phyloP scores from a whole-genome alignment of 2,113 vertebrate species.

The Bufo bufo region DNA sequence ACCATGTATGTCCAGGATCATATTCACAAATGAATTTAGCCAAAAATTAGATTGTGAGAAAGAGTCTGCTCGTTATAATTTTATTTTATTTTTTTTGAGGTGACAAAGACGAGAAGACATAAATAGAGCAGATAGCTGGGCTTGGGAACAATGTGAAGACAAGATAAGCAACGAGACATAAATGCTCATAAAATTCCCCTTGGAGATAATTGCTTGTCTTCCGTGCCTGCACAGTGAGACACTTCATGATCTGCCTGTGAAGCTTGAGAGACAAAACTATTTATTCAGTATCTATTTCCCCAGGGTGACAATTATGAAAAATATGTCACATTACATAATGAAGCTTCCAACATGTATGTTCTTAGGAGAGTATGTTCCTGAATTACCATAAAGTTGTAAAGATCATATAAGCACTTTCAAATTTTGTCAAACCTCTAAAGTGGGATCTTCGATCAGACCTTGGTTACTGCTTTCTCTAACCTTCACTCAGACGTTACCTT shows the following conservation, averaged over 20 bases:
- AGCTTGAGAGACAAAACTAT: constrained; percentile 45
- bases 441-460: not conserved
- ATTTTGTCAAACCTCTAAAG: not conserved
- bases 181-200: constrained; percentile 43
- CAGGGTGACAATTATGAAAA: constrained; percentile 41
- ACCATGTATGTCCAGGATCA: not conserved
- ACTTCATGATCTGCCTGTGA: constrained; percentile 50
- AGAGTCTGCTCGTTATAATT: not conserved
- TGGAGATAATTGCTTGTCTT: constrained; percentile 52
- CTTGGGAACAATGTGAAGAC: constrained; percentile 48
- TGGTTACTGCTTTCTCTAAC: not conserved
- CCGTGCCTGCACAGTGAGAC: constrained; percentile 37
- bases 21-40: not conserved
- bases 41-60: constrained; percentile 34
- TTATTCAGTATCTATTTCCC: constrained; percentile 42
- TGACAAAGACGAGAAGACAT: constrained; percentile 42
- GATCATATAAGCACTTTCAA: not conserved
- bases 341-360: not conserved
- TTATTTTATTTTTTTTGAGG: constrained; percentile 12
- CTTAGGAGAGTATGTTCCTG: not conserved
- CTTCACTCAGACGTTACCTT: not conserved
- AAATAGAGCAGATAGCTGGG: constrained; percentile 54
- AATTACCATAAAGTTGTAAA: not conserved
- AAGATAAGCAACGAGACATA: constrained; percentile 53
- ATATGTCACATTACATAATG: constrained; percentile 15